Evolutionary conservation across 2,113 vertebrate species (phyloP).

Genomic region (Chauna torquata): DNA sequence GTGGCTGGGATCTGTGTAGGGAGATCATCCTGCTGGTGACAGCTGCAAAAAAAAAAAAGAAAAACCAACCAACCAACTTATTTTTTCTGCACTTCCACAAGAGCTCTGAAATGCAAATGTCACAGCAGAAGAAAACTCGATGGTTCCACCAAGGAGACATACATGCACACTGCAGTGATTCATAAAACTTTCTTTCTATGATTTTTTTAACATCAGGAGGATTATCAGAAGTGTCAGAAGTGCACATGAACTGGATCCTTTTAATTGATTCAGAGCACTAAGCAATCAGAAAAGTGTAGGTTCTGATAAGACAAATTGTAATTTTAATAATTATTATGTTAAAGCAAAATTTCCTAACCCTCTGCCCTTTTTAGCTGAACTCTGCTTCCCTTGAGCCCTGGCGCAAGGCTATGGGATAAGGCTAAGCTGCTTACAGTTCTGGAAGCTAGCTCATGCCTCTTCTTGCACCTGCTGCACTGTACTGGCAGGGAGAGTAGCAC

Average conservation of each 20-base stretch:
- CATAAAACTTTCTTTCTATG: background rate
- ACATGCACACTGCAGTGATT: background rate
- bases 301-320: background rate
- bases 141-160: background rate
- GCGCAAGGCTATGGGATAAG: background rate
- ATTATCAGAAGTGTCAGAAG: background rate
- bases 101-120: background rate
- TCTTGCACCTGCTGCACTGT: conserved; percentile 46
- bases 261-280: background rate
- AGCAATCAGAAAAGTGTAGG: background rate
- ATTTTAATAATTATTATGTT: background rate
- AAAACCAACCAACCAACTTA: too few relatives aligned
- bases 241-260: background rate
- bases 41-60: background rate
- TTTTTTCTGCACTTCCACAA: background rate
- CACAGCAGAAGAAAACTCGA: background rate
- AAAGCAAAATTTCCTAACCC: background rate
- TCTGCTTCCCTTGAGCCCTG: background rate
- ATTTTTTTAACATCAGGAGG: background rate
- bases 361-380: background rate
- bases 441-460: background rate
- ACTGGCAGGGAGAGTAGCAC: background rate
- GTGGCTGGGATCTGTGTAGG: background rate
- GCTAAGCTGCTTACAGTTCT: background rate
- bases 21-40: background rate